Base-by-base conservation (phyloP, 2,888 invertebrate genomes). In the Melanostoma mellinum region DNA sequence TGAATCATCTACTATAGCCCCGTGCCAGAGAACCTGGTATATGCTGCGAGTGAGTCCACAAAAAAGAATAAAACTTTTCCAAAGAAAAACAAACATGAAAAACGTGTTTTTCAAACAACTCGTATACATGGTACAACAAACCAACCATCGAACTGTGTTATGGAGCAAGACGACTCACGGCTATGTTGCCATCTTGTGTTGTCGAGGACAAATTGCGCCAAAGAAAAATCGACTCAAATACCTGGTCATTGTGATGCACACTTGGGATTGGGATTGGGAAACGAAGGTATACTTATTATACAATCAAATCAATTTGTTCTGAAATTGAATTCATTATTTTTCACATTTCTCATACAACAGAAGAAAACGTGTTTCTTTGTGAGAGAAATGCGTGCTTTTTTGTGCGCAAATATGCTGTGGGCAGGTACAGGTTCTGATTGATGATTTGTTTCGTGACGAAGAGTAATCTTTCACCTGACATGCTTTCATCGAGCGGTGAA, bases 201-300 rank as follows among this genome's bases (percentile, higher is more conserved):
- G 44, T 36, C 67, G 73, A 72, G 60, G 60, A 73, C 73, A 67
- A 67, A 78, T 73, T 67, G 67, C 58, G 44, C n/a, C 40, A 60
- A 65, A 63, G 65, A 60, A 55, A 67, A 67, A 46, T 50, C 61
- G 40, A 61, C 61, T 35, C 35, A 55, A 65, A 65, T 58, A 44
- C 20, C 36, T 63, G 50, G n/a, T 35, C 56, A 58, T 56, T 48
- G 48, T 30, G 35, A n/a, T 3, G 10, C 52, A 52, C 58, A 60
- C 65, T 20, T 20, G 20, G 20, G 20, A 20, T 20, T 20, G 20
- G 20, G 20, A 20, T 72, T 46, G 58, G 33, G 72, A 46, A 60
- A 60, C 20, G 20, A 20, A 20, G 20, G 20, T 36, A 30, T 20
- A 38, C 36, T 20, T 50, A 44, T 72, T 65, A 42, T 44, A 38